phyloP scores from a whole-genome alignment of 2,797 vertebrate genomes.

The Premnoplex brunnescens region DNA sequence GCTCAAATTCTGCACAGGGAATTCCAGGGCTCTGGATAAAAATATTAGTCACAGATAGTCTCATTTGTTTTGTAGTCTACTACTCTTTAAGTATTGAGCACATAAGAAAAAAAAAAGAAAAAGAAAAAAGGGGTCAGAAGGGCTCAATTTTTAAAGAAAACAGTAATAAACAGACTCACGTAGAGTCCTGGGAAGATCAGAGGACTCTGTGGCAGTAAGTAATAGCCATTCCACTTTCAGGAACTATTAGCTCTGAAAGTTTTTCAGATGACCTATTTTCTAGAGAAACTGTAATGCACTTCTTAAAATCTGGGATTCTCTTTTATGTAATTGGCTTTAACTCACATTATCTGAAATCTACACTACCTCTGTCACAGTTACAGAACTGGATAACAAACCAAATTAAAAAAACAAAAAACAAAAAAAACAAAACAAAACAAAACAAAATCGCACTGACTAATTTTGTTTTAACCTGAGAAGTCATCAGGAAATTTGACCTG shows the following conservation, averaged over 20 bases:
- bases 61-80: neutral
- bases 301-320: neutral
- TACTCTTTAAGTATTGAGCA: neutral
- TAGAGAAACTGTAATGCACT: neutral
- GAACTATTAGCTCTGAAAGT: neutral
- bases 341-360: neutral
- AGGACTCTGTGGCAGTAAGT: constrained; percentile 8
- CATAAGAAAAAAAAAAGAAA: neutral
- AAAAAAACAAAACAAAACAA: neutral
- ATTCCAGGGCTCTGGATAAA: neutral
- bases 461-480: neutral
- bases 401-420: neutral
- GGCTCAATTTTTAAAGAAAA: neutral
- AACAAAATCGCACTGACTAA: accelerated
- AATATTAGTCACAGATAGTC: neutral
- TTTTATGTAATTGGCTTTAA: neutral
- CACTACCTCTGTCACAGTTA: neutral
- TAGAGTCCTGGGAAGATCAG: neutral
- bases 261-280: neutral
- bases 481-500: neutral
- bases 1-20: neutral
- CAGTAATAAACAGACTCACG: neutral
- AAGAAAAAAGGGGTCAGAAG: neutral
- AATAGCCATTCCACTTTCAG: neutral
- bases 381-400: neutral